Percentiles rank a stretch among this genome's conserved stretches.
Conservation (phyloP, 2,888 invertebrate species). For the Osmoderma eremita region DNA sequence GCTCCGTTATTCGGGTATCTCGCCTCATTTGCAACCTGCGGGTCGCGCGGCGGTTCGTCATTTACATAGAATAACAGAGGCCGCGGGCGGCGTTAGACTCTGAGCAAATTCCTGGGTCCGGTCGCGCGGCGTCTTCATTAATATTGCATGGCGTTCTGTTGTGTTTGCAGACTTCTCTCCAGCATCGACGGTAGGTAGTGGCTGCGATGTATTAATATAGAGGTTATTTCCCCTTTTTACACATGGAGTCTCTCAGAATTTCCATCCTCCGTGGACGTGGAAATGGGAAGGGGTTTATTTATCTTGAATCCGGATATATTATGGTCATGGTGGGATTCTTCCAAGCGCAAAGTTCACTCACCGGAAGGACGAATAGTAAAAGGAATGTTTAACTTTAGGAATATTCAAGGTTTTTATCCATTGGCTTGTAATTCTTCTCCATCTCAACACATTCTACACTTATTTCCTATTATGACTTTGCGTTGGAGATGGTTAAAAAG, state of each 20-base stretch:
- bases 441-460: too few relatives aligned
- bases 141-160: conserved; percentile 54
- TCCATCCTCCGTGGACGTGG: not conserved
- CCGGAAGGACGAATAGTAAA: too few relatives aligned
- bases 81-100: conserved; percentile 54
- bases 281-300: not conserved
- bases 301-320: conserved; percentile 1
- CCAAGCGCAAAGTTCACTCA: too few relatives aligned
- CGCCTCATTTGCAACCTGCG: conserved; percentile 62
- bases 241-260: conserved; percentile 10
- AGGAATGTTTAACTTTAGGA: too few relatives aligned
- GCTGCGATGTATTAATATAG: too few relatives aligned
- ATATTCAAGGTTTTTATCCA: too few relatives aligned
- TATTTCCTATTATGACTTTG: too few relatives aligned
- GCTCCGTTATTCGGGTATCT: conserved; percentile 44
- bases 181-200: not conserved
- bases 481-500: too few relatives aligned
- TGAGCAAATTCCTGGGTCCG: conserved; percentile 50
- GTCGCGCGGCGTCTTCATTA: conserved; percentile 53
- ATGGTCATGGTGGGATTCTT: too few relatives aligned
- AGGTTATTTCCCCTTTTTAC: too few relatives aligned
- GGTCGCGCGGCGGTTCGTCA: conserved; percentile 57
- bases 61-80: conserved; percentile 62
- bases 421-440: too few relatives aligned
- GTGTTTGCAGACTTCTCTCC: conserved; percentile 39